Conservation (phyloP, 2,797 vertebrate species). For the Periophthalmus magnuspinnatus region DNA sequence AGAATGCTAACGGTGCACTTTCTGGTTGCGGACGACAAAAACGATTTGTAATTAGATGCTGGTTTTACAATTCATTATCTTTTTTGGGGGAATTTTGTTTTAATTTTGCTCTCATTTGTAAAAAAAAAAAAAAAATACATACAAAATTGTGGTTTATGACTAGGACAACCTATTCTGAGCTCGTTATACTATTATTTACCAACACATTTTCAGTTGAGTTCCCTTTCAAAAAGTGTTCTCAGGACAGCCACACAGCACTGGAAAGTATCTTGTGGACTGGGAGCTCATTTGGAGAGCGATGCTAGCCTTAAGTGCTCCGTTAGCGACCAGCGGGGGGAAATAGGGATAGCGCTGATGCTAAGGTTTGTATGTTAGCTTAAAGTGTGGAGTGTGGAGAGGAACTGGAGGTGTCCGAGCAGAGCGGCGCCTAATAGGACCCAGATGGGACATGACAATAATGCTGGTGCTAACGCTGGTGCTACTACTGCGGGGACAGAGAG, state of each 20-base stretch:
- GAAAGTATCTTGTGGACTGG: constrained; percentile 26
- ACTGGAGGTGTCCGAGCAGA: constrained; percentile 25
- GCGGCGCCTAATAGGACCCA: constrained; percentile 48
- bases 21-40: no score
- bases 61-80: no score
- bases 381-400: constrained; percentile 23
- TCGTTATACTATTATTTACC: not conserved
- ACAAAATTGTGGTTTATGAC: not conserved
- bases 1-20: no score
- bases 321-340: constrained; percentile 29
- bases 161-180: not conserved
- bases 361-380: constrained; percentile 43
- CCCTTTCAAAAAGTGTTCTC: not conserved
- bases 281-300: constrained; percentile 35
- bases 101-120: not conserved
- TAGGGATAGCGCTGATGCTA: constrained; percentile 24
- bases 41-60: no score
- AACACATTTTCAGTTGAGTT: not conserved
- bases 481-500: constrained; percentile 49
- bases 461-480: constrained; percentile 5
- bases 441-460: constrained; percentile 66
- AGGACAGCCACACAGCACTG: not conserved
- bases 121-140: not conserved
- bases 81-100: no score
- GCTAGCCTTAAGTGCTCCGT: constrained; percentile 30